Conservation (phyloP, 2,888 invertebrate species). For the Anarsia innoxiella region DNA sequence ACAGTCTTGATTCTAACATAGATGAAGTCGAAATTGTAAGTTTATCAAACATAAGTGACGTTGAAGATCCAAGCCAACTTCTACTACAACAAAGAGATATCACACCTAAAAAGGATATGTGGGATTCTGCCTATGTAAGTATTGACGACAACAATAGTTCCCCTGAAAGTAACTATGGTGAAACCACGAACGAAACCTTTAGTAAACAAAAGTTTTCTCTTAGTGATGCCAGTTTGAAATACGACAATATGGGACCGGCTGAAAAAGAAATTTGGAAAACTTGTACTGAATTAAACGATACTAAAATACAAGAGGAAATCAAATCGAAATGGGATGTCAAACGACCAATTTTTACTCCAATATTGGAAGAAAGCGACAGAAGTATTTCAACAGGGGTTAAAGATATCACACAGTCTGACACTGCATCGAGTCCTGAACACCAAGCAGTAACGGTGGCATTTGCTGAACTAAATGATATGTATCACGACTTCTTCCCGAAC, state of each 20-base stretch:
- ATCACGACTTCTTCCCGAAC: slow-evolving; percentile 49
- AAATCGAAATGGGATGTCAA: slow-evolving; percentile 42
- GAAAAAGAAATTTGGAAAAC: slow-evolving; percentile 64
- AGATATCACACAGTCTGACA: slow-evolving; percentile 29
- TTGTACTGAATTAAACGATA: slow-evolving; percentile 39
- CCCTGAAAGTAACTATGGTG: slow-evolving; percentile 59
- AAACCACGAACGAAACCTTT: slow-evolving; percentile 36
- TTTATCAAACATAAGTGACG: slow-evolving; percentile 30
- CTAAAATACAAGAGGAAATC: slow-evolving; percentile 34
- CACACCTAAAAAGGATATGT: slow-evolving; percentile 57
- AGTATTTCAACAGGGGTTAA: slow-evolving; percentile 43
- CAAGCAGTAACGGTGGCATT: slow-evolving; percentile 61
- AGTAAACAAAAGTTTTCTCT: slow-evolving; percentile 39
- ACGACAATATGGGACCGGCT: slow-evolving; percentile 60
- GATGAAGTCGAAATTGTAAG: slow-evolving; percentile 35
- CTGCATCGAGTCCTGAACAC: slow-evolving; percentile 30
- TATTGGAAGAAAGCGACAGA: slow-evolving; percentile 61
- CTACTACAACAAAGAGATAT: slow-evolving; percentile 30
- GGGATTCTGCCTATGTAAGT: slow-evolving; percentile 74
- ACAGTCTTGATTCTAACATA: slow-evolving; percentile 45
- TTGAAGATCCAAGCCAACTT: slow-evolving; percentile 28
- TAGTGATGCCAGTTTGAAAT: slow-evolving; percentile 33
- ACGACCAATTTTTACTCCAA: slow-evolving; percentile 54
- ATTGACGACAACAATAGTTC: slow-evolving; percentile 66
- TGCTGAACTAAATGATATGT: slow-evolving; percentile 62